Conservation (phyloP, 2,797 vertebrate species). For the Alectoris magna region DNA sequence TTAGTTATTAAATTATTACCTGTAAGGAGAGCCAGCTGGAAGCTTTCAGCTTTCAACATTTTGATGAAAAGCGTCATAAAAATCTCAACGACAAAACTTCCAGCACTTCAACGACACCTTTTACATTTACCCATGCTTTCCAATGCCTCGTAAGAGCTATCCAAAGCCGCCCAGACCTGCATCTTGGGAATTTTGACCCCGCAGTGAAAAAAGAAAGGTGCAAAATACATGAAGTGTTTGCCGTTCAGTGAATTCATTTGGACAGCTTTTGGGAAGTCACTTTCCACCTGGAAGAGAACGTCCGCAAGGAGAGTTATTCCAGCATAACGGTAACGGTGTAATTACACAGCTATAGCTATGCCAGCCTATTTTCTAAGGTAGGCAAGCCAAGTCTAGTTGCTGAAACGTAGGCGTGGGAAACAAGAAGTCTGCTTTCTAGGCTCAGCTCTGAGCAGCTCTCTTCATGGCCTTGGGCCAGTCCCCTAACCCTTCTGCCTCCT, state of each 20-base stretch:
- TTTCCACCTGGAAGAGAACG: slow-evolving; percentile 41
- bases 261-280: slow-evolving; percentile 38
- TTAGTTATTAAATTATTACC: slow-evolving; percentile 70
- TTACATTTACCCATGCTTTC: slow-evolving; percentile 35
- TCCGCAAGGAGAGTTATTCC: slow-evolving; percentile 18
- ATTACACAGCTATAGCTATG: slow-evolving; percentile 56
- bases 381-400: slow-evolving; percentile 68
- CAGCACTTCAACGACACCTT: slow-evolving; percentile 25
- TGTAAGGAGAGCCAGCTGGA: slow-evolving; percentile 64
- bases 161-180: background rate
- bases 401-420: slow-evolving; percentile 67
- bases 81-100: slow-evolving; percentile 50
- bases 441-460: slow-evolving; percentile 32
- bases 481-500: slow-evolving; percentile 37
- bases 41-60: slow-evolving; percentile 66
- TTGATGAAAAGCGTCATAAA: slow-evolving; percentile 69
- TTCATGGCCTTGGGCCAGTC: slow-evolving; percentile 55
- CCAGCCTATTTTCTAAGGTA: slow-evolving; percentile 41
- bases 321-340: background rate
- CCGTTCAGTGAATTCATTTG: background rate
- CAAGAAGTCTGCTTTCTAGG: slow-evolving; percentile 64
- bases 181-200: background rate
- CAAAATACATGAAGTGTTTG: background rate
- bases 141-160: slow-evolving; percentile 9
- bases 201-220: background rate